Conservation (phyloP, 2,888 invertebrate genomes). For the Perizoma affinitatum region DNA sequence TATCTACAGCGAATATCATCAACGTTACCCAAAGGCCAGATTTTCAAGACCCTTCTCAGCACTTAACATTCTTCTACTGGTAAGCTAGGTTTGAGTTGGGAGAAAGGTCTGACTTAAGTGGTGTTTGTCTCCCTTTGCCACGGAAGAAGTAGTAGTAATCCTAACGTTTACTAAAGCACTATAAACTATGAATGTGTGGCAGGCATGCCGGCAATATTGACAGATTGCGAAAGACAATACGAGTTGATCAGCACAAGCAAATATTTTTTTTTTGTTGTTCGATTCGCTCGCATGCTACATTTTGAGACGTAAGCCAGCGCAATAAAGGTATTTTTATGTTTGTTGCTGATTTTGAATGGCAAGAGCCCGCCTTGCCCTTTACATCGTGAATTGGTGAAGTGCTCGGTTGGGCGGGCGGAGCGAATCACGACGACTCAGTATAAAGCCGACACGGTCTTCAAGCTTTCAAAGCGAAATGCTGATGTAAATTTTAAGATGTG, state of each 20-base stretch:
- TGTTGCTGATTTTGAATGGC: too few species aligned
- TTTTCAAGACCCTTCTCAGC: slow-evolving; percentile 9
- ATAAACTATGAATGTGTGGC: too few species aligned
- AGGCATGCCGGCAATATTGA: too few species aligned
- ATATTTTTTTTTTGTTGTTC: too few species aligned
- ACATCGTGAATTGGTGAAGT: slow-evolving; percentile 17
- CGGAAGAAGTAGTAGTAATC: too few species aligned
- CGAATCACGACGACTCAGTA: slow-evolving; percentile 46
- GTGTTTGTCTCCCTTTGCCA: slow-evolving; percentile 33
- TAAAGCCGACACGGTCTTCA: slow-evolving; percentile 44
- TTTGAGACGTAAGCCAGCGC: too few species aligned
- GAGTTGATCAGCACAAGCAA: too few species aligned
- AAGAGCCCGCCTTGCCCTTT: slow-evolving; percentile 3
- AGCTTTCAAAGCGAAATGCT: slow-evolving; percentile 32
- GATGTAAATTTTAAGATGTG: slow-evolving; percentile 10
- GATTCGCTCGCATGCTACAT: too few species aligned
- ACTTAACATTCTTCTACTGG: not conserved
- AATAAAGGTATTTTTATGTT: too few species aligned
- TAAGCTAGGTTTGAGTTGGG: slow-evolving; percentile 1
- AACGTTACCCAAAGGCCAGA: slow-evolving; percentile 7
- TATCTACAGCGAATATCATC: slow-evolving; percentile 13
- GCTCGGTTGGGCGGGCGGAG: slow-evolving; percentile 47
- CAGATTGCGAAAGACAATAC: too few species aligned
- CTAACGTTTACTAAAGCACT: too few species aligned
- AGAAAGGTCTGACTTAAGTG: slow-evolving; percentile 34